A percentile compares a stretch with the other conserved stretches of the same genome.
Conservation (phyloP, 1,140 invertebrate genomes). For the Aleiodes sp. region DNA sequence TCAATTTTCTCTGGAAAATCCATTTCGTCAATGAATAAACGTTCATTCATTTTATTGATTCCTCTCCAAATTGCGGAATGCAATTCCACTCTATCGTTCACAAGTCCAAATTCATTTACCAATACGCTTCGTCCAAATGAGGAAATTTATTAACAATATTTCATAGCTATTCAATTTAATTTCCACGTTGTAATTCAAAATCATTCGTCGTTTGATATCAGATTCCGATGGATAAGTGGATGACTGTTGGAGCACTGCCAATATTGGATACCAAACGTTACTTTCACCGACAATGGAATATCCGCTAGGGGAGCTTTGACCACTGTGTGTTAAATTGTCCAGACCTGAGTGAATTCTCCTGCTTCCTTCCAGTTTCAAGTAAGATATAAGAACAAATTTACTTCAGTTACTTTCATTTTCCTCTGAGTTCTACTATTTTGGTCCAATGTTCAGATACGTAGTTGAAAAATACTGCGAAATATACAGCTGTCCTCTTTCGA, state of each 20-base stretch:
- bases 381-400: background rate
- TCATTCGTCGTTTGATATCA: background rate
- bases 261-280: background rate
- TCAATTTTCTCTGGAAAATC: too few species aligned
- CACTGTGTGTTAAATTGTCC: slow-evolving; percentile 1
- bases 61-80: too few species aligned
- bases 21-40: too few species aligned
- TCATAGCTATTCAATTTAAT: too few species aligned
- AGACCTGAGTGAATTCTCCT: background rate
- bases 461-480: too few species aligned
- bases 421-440: too few species aligned
- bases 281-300: background rate
- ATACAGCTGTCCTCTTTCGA: background rate
- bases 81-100: too few species aligned
- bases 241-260: background rate
- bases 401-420: background rate
- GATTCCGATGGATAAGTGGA: background rate
- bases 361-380: background rate
- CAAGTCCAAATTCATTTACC: too few species aligned
- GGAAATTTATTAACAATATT: too few species aligned
- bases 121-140: too few species aligned
- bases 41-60: too few species aligned
- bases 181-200: background rate
- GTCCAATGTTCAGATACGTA: too few species aligned
- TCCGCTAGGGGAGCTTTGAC: background rate